Evolutionary conservation across 2,113 vertebrate species (phyloP).

Genomic region (Catharus bicknelli): DNA sequence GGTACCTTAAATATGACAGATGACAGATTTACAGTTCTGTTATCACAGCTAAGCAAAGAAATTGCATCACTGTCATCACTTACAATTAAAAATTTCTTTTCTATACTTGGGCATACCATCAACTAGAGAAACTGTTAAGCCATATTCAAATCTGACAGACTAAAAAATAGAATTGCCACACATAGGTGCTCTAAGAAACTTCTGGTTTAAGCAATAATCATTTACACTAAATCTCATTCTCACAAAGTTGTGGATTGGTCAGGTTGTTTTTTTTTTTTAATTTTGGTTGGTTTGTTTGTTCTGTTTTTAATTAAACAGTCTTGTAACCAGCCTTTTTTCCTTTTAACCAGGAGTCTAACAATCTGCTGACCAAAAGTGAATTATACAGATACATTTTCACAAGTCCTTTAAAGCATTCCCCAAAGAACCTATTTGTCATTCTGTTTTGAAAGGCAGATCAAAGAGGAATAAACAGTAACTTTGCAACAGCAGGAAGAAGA

Average conservation of each 20-base stretch:
- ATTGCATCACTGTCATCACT: neutral
- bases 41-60: neutral
- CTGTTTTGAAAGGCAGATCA: neutral
- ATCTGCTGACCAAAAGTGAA: neutral
- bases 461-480: neutral
- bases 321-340: neutral
- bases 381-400: neutral
- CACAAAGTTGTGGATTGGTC: neutral
- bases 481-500: neutral
- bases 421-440: neutral
- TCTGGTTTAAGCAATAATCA: neutral
- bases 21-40: neutral
- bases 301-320: neutral
- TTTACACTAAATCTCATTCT: neutral
- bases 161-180: neutral
- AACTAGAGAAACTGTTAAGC: neutral
- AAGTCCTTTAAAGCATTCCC: neutral
- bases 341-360: neutral
- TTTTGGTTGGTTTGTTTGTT: neutral
- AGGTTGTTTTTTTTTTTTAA: neutral
- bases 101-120: neutral
- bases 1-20: neutral
- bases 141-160: neutral
- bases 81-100: neutral
- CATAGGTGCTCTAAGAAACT: neutral